A percentile compares a stretch with the other conserved stretches of the same genome.
Conservation (phyloP, 2,113 vertebrate species). For the Halichoerus grypus region DNA sequence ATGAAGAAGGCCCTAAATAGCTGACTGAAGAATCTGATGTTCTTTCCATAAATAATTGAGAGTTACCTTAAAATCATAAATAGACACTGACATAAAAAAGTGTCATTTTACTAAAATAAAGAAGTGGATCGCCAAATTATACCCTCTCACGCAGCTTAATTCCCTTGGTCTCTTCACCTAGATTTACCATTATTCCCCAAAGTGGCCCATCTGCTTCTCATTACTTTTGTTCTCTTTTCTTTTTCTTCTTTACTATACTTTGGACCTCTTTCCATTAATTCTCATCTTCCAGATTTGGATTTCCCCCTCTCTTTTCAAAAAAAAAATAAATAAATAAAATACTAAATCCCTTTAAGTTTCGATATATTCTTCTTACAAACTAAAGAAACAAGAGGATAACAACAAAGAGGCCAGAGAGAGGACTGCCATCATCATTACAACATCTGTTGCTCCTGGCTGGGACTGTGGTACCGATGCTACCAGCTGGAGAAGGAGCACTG, state of each 20-base stretch:
- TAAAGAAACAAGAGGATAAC: not conserved
- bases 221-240: not conserved
- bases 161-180: not conserved
- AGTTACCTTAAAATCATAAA: not conserved
- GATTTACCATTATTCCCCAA: not conserved
- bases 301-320: not conserved
- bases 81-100: not conserved
- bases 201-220: not conserved
- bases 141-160: not conserved
- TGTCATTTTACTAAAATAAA: not conserved
- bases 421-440: not conserved
- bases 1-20: not conserved
- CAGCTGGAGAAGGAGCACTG: not conserved
- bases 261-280: not conserved
- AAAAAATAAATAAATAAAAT: too few species aligned
- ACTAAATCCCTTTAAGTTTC: not conserved
- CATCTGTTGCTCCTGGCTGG: rapidly evolving
- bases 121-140: not conserved
- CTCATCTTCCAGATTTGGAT: not conserved
- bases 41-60: not conserved
- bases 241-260: not conserved
- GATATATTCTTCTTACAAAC: not conserved
- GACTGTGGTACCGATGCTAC: too few species aligned
- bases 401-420: not conserved
- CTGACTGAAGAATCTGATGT: not conserved